phyloP scores from a whole-genome alignment of 2,797 vertebrate species.

The Cirrhinus molitorella region DNA sequence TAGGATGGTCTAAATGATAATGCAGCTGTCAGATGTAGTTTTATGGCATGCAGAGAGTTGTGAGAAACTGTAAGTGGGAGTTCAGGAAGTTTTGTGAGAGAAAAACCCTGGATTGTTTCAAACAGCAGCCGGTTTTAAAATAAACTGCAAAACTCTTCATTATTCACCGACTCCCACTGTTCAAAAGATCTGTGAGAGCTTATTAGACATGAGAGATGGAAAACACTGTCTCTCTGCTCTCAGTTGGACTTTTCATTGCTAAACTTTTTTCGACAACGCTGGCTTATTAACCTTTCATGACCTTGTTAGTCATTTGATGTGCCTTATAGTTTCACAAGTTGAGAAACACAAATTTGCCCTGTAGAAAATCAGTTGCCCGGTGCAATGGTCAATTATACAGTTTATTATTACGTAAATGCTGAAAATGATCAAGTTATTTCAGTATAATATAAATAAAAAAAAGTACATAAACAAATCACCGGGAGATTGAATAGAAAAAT shows the following conservation, averaged over 20 bases:
- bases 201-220: background rate
- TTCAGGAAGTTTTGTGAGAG: slow-evolving; percentile 9
- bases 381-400: background rate
- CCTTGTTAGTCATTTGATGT: background rate
- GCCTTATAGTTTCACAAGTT: background rate
- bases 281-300: background rate
- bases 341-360: background rate
- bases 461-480: background rate
- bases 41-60: background rate
- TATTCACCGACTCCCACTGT: slow-evolving; percentile 7
- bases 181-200: slow-evolving; percentile 5
- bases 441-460: background rate
- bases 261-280: background rate
- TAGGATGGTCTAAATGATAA: slow-evolving; percentile 7
- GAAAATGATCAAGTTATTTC: background rate
- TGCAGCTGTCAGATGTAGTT: background rate
- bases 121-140: slow-evolving; percentile 25
- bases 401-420: background rate
- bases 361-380: background rate
- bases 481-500: too few relatives aligned
- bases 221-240: background rate
- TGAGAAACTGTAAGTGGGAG: background rate
- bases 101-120: slow-evolving; percentile 10
- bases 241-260: background rate
- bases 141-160: slow-evolving; percentile 18